phyloP scores from a whole-genome alignment of 2,113 vertebrate species.

The Lanius ludovicianus region DNA sequence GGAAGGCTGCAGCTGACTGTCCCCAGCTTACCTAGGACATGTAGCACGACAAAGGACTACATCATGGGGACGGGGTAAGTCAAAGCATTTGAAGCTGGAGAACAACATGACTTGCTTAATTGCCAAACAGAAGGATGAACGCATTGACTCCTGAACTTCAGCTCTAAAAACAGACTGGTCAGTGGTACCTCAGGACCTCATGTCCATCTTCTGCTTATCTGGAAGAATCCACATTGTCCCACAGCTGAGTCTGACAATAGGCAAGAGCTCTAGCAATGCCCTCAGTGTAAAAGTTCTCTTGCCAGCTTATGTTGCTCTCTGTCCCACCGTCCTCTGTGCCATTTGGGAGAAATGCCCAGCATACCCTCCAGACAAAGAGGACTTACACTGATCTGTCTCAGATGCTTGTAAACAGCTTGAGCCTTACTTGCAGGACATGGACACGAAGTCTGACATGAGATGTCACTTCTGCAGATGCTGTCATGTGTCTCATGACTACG shows the following conservation, averaged over 20 bases:
- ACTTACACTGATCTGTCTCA: neutral
- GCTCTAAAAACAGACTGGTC: neutral
- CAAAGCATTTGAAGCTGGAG: neutral
- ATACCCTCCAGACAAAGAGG: neutral
- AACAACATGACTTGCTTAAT: neutral
- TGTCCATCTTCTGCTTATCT: neutral
- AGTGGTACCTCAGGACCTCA: neutral
- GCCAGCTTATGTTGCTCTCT: neutral
- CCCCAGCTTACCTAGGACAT: neutral
- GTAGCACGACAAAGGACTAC: neutral
- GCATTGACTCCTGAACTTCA: neutral
- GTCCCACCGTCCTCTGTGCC: fast-evolving
- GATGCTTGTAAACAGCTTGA: neutral
- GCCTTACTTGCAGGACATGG: neutral
- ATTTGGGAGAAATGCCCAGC: neutral
- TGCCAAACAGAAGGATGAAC: neutral
- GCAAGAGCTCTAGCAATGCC: neutral
- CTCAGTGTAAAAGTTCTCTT: neutral
- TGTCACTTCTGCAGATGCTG: constrained; percentile 29
- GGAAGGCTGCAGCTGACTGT: neutral
- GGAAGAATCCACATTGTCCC: neutral
- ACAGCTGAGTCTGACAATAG: neutral
- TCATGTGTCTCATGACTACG: neutral
- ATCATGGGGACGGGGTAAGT: neutral
- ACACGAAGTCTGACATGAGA: neutral